Evolutionary conservation across 2,113 vertebrate species (phyloP), one percentile per base, ranked within the genome.

Genomic region (Proteles cristata): DNA sequence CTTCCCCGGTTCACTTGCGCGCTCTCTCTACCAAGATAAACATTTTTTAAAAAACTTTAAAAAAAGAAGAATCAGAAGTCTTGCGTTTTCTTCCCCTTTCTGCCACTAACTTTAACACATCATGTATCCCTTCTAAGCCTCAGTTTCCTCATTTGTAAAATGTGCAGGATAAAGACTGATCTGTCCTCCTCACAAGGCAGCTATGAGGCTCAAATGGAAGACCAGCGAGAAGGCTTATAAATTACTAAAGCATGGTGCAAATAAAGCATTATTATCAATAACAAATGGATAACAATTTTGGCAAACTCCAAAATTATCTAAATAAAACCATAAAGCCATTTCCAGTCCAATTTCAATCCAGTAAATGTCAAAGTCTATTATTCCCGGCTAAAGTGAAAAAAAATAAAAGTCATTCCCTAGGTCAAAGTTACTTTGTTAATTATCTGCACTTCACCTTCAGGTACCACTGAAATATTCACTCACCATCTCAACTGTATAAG

Each of bases 281-380:
- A 33, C 45, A 90, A 87, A 88, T 21, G n/a, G 23, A 74, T 61
- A 8, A 23, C 21, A 9, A 61, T 61, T 61, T 9, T 55, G 53
- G 85, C 28, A 81, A 86, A 43, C 39, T 79, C 35, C 33, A 65
- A 85, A 92, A 66, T 53, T 83, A 84, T 19, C 77, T 92, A 71
- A 94, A 93, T 85, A 90, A 65, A 94, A 48, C 7, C 45, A 85
- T 43, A 53, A 84, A 95, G 58, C 8, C 63, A 95, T 73, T 79
- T 93, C 61, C 74, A 73, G 11, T 84, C 21, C 50, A 79, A 89
- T 81, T 93, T 96, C 53, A 95, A 96, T 74, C 5, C 43, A 93
- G 31, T 85, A 88, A 93, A 90, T 86, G 66, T 4, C 21, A n/a
- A 93, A 76, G 14, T 76, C 88, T 73, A 6, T 81, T 80, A 88